Conservation (phyloP, 1,140 invertebrate species). For the Pteromalus puparum region DNA sequence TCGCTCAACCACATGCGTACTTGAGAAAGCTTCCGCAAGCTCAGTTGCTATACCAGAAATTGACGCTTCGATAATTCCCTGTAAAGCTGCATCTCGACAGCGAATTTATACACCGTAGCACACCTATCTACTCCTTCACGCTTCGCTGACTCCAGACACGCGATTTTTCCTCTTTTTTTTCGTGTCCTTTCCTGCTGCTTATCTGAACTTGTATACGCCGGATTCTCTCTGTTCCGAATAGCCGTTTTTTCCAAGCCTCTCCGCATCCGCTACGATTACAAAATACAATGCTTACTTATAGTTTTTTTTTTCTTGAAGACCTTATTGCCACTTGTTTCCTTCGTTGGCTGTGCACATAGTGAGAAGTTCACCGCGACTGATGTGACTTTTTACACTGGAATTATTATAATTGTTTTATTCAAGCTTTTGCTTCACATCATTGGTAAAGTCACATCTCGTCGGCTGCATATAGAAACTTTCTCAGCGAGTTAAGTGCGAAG, state of each 20-base stretch:
- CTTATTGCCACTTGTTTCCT: not conserved
- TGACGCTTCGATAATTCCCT: not conserved
- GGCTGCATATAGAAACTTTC: too few species aligned
- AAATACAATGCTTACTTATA: not conserved
- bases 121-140: not conserved
- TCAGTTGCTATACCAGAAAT: not conserved
- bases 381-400: not conserved
- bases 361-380: not conserved
- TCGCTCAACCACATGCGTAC: not conserved
- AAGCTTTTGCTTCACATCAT: not conserved
- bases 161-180: not conserved
- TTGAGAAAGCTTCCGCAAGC: not conserved
- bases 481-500: not conserved
- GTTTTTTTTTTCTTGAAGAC: not conserved
- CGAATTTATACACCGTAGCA: not conserved
- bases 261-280: not conserved
- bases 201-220: conserved; percentile 12
- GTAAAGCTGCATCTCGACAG: not conserved
- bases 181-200: not conserved
- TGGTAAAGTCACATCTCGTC: too few species aligned
- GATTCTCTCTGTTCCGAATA: not conserved
- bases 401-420: not conserved
- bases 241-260: not conserved
- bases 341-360: not conserved
- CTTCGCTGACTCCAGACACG: not conserved